Evolutionary conservation across 2,797 vertebrate genomes (phyloP).

Genomic region (Geotrypetes seraphini): DNA sequence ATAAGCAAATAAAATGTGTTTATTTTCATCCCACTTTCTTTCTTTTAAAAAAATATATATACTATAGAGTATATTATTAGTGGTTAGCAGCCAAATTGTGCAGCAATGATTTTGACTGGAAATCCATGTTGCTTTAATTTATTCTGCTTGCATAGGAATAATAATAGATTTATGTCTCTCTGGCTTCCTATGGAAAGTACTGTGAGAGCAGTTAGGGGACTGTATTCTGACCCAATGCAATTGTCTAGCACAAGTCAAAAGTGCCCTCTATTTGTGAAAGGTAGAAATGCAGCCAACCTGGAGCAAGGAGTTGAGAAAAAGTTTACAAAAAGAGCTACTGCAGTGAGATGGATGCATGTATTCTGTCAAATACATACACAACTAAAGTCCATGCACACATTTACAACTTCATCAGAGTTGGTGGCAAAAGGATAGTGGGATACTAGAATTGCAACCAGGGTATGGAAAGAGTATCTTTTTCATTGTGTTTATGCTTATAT

Average conservation of each 20-base stretch:
- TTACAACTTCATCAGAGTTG: too few species aligned
- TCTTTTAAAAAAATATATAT: too few species aligned
- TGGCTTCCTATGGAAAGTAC: slow-evolving; percentile 17
- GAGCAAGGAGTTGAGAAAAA: neutral
- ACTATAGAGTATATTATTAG: too few species aligned
- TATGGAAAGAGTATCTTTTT: too few species aligned
- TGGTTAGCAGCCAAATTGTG: slow-evolving; percentile 16
- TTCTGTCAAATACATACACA: too few species aligned
- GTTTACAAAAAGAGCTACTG: too few species aligned
- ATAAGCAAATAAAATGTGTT: neutral
- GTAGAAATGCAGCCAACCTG: slow-evolving; percentile 50
- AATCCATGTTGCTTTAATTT: slow-evolving; percentile 36
- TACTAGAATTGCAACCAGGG: too few species aligned
- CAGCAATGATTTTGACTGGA: slow-evolving; percentile 20
- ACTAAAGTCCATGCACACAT: too few species aligned
- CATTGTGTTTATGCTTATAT: too few species aligned
- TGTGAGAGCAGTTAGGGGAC: slow-evolving; percentile 18
- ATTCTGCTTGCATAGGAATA: slow-evolving; percentile 28
- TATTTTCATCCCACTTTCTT: too few species aligned
- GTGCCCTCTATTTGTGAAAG: slow-evolving; percentile 66
- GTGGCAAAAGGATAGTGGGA: too few species aligned
- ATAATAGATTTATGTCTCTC: slow-evolving; percentile 27
- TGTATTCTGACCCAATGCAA: neutral
- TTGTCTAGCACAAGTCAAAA: slow-evolving; percentile 52
- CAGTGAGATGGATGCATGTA: too few species aligned